phyloP scores from a whole-genome alignment of 2,888 invertebrate species.

The Reticulitermes lucifugus region DNA sequence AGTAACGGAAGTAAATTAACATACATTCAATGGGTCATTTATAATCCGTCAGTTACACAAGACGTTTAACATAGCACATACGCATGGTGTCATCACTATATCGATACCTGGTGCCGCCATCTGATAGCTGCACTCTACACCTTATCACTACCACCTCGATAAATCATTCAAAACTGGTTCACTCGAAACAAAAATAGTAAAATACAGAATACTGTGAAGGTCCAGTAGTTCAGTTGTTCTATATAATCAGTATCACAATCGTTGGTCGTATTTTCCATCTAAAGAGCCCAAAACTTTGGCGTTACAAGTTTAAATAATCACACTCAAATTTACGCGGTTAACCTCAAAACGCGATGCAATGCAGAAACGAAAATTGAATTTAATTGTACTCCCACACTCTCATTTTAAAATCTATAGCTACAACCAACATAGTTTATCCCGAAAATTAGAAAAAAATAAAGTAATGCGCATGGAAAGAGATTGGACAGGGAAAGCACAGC shows the following conservation, averaged over 20 bases:
- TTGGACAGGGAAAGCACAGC: too few relatives aligned
- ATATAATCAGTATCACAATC: background rate
- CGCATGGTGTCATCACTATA: background rate
- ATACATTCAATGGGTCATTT: conserved; percentile 31
- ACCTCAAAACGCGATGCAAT: too few relatives aligned
- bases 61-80: conserved; percentile 24
- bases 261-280: too few relatives aligned
- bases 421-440: too few relatives aligned
- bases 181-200: background rate
- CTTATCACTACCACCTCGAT: background rate
- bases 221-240: background rate
- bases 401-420: too few relatives aligned
- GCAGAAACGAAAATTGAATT: too few relatives aligned
- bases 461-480: too few relatives aligned
- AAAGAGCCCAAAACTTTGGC: too few relatives aligned
- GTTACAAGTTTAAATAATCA: too few relatives aligned
- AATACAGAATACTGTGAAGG: background rate
- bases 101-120: background rate
- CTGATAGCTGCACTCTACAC: conserved; percentile 22
- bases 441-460: too few relatives aligned
- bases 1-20: conserved; percentile 20
- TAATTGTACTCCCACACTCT: too few relatives aligned
- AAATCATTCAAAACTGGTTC: background rate
- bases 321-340: too few relatives aligned
- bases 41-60: background rate